Base-by-base conservation (phyloP, 2,113 vertebrate genomes). In the Lasiurus borealis region DNA sequence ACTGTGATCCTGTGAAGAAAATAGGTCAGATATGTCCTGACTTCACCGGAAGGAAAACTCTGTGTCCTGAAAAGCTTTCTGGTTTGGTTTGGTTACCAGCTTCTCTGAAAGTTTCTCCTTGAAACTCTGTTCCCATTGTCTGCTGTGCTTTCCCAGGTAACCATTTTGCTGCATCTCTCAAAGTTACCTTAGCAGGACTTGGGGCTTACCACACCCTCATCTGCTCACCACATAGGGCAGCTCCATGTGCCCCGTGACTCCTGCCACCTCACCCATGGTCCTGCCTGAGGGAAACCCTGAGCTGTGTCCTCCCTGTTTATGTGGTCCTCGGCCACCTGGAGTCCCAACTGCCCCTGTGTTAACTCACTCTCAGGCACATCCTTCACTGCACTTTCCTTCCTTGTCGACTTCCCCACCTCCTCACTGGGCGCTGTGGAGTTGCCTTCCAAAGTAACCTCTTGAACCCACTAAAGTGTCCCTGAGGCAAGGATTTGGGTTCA, bases 81-180 rank as follows among this genome's bases (percentile, higher is more conserved):
- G 21, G 25, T 34, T 44, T 50, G 44, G 1, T 14, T 27, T 40
- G 52, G 1, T 19, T 27, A 10, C 62, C 7, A 12, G 34, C 46
- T 44, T 48, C 52, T 93, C 66, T n/a, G 84, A 88, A 85, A 34
- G 46, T 52, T 69, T 80, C 64, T 81, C 34, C 50, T 57, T 8
- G 19, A 57, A 46, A 34, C 50, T n/a, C 8, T 21, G 11, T 50
- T 46, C 10, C 44, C 86, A 48, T 46, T 18, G n/a, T 15, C 57
- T 18, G 83, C 64, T 69, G 64, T 46, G 36, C 50, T 46, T 14
- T 34, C 19, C 36, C 12, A n/a, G 69, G 34, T 40, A 21, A 46
- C 36, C 1, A 12, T 2, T 18, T 2, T 1, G 8, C 27, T 14
- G 29, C 0, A 16, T 66, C 31, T 66, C 29, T n/a, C 9, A 0